A percentile compares a stretch with the other conserved stretches of the same genome.
Conservation (phyloP, 2,888 invertebrate genomes). For the Bursaphelenchus okinawaensis region DNA sequence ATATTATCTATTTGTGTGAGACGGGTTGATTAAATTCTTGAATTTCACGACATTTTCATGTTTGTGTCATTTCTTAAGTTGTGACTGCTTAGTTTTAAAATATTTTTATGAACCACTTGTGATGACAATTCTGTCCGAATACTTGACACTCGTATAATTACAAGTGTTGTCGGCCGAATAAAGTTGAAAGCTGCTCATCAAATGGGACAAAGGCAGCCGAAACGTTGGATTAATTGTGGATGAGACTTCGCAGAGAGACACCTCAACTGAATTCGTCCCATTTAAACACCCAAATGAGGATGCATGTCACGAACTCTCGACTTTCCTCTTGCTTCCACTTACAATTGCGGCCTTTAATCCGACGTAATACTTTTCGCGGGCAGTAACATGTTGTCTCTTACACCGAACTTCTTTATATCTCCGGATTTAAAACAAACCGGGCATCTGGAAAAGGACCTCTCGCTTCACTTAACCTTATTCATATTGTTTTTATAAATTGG, state of each 20-base stretch:
- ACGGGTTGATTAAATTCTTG: too few species aligned
- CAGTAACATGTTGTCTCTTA: background rate
- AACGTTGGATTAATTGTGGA: background rate
- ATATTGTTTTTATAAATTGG: background rate
- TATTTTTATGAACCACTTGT: too few species aligned
- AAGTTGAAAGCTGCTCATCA: too few species aligned
- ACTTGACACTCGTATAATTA: background rate
- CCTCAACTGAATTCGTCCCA: background rate
- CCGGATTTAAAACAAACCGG: background rate
- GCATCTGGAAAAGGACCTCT: background rate
- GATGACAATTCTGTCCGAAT: too few species aligned
- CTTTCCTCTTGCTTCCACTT: background rate
- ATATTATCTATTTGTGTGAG: background rate
- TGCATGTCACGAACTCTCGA: background rate
- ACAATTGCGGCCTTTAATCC: background rate
- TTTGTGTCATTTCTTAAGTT: too few species aligned
- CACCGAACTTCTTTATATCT: background rate
- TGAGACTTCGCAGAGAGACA: background rate
- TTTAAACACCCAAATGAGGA: background rate
- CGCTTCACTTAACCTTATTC: background rate
- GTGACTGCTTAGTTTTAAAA: too few species aligned
- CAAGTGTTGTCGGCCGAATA: background rate
- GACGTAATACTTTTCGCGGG: background rate
- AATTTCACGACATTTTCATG: too few species aligned
- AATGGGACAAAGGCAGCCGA: background rate